Base-by-base conservation (phyloP, 2,113 vertebrate genomes). In the Hippoglossus stenolepis region DNA sequence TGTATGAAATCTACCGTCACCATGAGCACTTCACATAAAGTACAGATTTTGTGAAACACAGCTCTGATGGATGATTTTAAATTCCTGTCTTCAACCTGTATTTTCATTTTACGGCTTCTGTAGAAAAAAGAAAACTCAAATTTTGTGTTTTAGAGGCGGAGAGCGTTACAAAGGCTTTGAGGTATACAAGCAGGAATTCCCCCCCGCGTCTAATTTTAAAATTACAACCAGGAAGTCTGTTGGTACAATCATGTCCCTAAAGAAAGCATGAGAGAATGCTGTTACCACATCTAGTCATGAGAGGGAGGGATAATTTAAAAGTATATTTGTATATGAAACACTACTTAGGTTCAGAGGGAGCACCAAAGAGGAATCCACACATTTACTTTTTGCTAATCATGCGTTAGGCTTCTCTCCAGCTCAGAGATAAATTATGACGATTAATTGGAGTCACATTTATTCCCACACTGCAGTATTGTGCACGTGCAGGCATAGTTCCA, bases 101-200 rank as follows among this genome's bases (percentile, higher is more conserved):
- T 38, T 79, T 79, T 74, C 21, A 62, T 70, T 83, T 77, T 58
- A 78, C 38, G 54, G 53, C 67, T 53, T 85, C 77, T 86, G 63
- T 31, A 72, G 71, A 65, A n/a, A 64, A 90, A 71, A 62, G 58
- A 77, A 71, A 84, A 51, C 12, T 4, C 23, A 20, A 23, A 28
- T 76, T 49, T 80, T 5, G 13, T 49, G 17, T 72, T 66, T 88
- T 24, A 77, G 69, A 26, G 53, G 10, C 40, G 6, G 6, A 79
- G 47, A 79, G 66, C 18, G 38, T 49, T 56, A 15, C 14, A 64
- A 26, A 63, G 20, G 51, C 85, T 93, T 91, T 91, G 89, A 91
- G 73, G 83, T 84, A 61, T 24, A 65, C 53, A 73, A 69, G 3
- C 74, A 81, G 89, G 91, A 92, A 92, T 85, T 90, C 84, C 92